These are phyloP conservation scores for Entelurus aequoreus DNA, from an alignment of 2,113 vertebrate species.

Conservation along the genomic window DNA sequence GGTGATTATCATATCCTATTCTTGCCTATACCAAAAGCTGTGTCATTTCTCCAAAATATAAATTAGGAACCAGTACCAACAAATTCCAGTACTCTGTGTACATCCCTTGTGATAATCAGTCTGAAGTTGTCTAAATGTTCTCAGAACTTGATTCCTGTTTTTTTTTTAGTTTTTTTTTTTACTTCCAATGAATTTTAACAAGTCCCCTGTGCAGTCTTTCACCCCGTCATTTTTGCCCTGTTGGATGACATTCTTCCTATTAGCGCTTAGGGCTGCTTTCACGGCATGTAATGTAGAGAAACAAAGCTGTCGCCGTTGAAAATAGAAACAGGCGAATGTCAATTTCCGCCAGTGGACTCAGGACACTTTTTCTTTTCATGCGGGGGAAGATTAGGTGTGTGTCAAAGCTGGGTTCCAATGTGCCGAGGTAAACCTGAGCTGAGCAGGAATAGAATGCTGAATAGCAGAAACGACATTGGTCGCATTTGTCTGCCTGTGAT, in stretches of 20 bases:
- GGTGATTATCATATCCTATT: no score
- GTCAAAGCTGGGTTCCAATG: conserved; percentile 36
- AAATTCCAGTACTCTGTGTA: no score
- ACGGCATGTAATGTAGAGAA: conserved; percentile 54
- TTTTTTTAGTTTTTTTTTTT: background rate
- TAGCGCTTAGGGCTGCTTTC: conserved; percentile 63
- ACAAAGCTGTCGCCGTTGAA: conserved; percentile 48
- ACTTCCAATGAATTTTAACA: conserved; percentile 69
- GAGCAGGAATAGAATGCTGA: conserved; percentile 12
- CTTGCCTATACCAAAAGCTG: no score
- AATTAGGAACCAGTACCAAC: no score
- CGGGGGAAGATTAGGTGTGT: conserved; percentile 42
- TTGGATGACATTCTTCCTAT: conserved; percentile 60
- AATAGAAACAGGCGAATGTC: conserved; percentile 46
- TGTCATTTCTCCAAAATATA: no score
- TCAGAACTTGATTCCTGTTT: conserved; percentile 59
- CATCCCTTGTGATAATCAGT: conserved; percentile 33
- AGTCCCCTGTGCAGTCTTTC: conserved; percentile 19
- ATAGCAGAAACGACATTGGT: conserved; percentile 7
- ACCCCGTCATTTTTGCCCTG: conserved; percentile 30
- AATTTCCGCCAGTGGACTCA: conserved; percentile 49
- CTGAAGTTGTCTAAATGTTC: conserved; percentile 62
- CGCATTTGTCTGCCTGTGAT: conserved; percentile 21
- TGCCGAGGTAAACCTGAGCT: conserved; percentile 19
- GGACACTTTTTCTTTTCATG: conserved; percentile 17